phyloP scores from a whole-genome alignment of 2,797 vertebrate species.

The Poecilia wingei region DNA sequence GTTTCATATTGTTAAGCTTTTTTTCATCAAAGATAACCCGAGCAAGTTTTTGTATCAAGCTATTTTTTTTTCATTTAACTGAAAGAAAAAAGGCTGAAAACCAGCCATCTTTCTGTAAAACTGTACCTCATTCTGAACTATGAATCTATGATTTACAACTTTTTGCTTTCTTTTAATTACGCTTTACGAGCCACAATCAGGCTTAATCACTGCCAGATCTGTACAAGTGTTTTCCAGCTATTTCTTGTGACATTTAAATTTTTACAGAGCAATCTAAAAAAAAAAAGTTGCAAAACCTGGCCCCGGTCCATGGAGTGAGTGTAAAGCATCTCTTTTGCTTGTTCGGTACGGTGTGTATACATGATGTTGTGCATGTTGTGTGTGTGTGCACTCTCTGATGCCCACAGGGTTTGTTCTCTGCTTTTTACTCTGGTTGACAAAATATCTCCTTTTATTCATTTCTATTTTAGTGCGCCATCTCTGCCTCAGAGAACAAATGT shows the following conservation, averaged over 20 bases:
- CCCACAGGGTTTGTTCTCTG: conserved; percentile 53
- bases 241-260: not conserved
- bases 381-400: conserved; percentile 13
- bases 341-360: not conserved
- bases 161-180: not conserved
- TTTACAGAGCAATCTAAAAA: not conserved
- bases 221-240: not conserved
- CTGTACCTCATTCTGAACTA: not conserved
- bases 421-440: conserved; percentile 40
- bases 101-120: not conserved
- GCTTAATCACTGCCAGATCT: not conserved
- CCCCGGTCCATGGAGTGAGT: not conserved
- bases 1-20: not conserved
- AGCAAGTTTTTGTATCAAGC: not conserved
- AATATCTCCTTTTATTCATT: conserved; percentile 21
- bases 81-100: not conserved
- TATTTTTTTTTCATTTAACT: not conserved
- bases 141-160: not conserved
- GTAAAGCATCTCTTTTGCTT: not conserved
- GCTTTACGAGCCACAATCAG: not conserved
- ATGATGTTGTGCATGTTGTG: conserved; percentile 6
- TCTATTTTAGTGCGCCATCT: conserved; percentile 55
- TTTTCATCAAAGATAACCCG: not conserved
- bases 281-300: conserved; percentile 13
- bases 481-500: conserved; percentile 32